A percentile compares a stretch with the other conserved stretches of the same genome.
phyloP scores from a whole-genome alignment of 1,140 invertebrate species.

The Mercenaria mercenaria region DNA sequence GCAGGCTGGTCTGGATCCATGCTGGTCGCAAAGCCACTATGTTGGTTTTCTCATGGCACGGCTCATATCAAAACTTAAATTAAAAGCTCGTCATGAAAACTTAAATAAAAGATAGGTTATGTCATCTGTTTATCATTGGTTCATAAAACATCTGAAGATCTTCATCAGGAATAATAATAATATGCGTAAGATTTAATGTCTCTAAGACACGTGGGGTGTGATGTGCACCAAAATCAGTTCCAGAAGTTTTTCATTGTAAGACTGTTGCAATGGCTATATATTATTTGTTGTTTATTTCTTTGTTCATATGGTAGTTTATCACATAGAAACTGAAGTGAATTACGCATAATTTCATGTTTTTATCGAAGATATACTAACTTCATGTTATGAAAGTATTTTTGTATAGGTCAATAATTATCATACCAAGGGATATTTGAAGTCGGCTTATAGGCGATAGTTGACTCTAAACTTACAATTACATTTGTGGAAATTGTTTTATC shows the following conservation, averaged over 20 bases:
- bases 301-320: slow-evolving; percentile 9
- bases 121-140: too few species aligned
- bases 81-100: too few species aligned
- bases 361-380: not conserved
- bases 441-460: slow-evolving; percentile 27
- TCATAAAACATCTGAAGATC: too few species aligned
- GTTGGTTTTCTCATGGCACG: too few species aligned
- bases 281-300: slow-evolving; percentile 41
- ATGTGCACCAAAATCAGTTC: too few species aligned
- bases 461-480: slow-evolving; percentile 62
- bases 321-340: slow-evolving; percentile 31
- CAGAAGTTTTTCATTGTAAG: slow-evolving; percentile 41
- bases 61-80: too few species aligned
- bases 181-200: too few species aligned
- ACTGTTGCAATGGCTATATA: slow-evolving; percentile 53
- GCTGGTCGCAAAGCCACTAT: too few species aligned
- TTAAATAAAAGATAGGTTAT: too few species aligned
- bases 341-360: slow-evolving; percentile 51
- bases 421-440: slow-evolving; percentile 34
- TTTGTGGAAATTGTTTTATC: slow-evolving; percentile 33
- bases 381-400: slow-evolving; percentile 48
- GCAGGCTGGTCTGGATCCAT: too few species aligned
- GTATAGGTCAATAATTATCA: slow-evolving; percentile 42
- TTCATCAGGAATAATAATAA: too few species aligned
- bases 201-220: too few species aligned